Percentiles rank a stretch among this genome's conserved stretches.
These are phyloP conservation scores for Gasteruption jaculator DNA, from an alignment of 2,888 invertebrate genomes.

Conservation along the genomic window DNA sequence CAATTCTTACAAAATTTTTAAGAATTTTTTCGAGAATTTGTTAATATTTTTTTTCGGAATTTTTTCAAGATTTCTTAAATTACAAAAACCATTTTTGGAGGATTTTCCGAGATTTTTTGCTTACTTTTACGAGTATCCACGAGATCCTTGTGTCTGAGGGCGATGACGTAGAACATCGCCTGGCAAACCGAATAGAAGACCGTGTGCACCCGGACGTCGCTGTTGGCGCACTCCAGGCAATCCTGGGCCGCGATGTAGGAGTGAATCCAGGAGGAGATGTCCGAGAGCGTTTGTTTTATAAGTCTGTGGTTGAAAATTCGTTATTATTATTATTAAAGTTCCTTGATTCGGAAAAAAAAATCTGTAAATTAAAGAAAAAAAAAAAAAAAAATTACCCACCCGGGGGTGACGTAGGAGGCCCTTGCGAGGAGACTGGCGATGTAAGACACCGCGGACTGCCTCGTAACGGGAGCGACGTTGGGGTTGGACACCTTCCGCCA, in stretches of 20 bases:
- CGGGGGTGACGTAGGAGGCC: constrained; percentile 60
- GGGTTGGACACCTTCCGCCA: constrained; percentile 72
- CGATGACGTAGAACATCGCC: constrained; percentile 86
- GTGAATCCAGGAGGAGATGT: constrained; percentile 81
- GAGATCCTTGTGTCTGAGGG: constrained; percentile 83
- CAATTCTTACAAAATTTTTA: background rate
- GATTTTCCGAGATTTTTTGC: constrained; percentile 40
- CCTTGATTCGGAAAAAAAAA: constrained; percentile 2
- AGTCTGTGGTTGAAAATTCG: constrained; percentile 52
- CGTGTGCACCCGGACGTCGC: constrained; percentile 69
- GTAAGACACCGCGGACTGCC: constrained; percentile 71
- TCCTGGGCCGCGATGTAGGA: constrained; percentile 72
- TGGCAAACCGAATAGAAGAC: constrained; percentile 93
- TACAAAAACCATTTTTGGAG: background rate
- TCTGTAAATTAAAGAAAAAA: constrained; percentile 10
- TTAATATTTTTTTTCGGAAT: background rate
- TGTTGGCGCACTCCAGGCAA: constrained; percentile 53
- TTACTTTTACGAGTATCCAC: constrained; percentile 73
- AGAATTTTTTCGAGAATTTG: background rate
- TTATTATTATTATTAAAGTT: background rate
- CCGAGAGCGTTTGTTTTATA: constrained; percentile 58
- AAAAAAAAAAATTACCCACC: constrained; percentile 51
- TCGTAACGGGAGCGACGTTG: constrained; percentile 60
- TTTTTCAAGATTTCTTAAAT: constrained; percentile 1
- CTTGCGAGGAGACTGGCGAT: constrained; percentile 72